Evolutionary conservation across 2,888 invertebrate genomes (phyloP), one percentile per base, ranked within the genome.

Genomic region (Acleris holmiana): DNA sequence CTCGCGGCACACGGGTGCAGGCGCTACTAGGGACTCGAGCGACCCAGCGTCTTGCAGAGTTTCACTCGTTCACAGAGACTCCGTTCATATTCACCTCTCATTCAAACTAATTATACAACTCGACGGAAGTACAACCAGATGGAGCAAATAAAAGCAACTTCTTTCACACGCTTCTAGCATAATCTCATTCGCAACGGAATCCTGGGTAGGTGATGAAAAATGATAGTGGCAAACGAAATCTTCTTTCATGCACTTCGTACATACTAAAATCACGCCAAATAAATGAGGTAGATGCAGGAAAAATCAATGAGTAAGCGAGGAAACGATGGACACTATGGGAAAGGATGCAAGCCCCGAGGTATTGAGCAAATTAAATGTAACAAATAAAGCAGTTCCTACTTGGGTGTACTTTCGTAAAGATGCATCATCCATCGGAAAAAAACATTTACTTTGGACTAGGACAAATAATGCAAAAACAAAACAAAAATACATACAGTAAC

Each of bases 81-180:
- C 25, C 50, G 40, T 57, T 61, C 72, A 67, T 60, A 70, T 13
- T 70, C 67, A 71, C 64, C 85, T 76, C 75, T 78, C 88, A 82
- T 74, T 74, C 84, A 70, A 72, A 73, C 88, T 89, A 88, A 85
- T 88, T 84, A 84, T 74, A 57, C 35, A 35, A 35, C 79, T 69
- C 74, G 69, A 72, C 71, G 72, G 80, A 84, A 90, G 89, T 91
- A 90, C 90, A 90, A 90, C 88, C 91, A 89, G 89, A 88, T 89
- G 84, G 85, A 84, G 78, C 75, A 73, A 75, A 68, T 73, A 5
- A 29, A 40, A 17, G 51, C 25, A 17, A 21, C 21, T 54, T 17
- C n/a, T 50, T 49, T 21, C 60, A 40, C 49, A 40, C 61, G 15
- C 55, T 23, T 19, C 48, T 54, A 23, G 44, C 54, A n/a, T 17